Base-by-base conservation (phyloP, 2,888 invertebrate genomes). In the Apamea epomidion region DNA sequence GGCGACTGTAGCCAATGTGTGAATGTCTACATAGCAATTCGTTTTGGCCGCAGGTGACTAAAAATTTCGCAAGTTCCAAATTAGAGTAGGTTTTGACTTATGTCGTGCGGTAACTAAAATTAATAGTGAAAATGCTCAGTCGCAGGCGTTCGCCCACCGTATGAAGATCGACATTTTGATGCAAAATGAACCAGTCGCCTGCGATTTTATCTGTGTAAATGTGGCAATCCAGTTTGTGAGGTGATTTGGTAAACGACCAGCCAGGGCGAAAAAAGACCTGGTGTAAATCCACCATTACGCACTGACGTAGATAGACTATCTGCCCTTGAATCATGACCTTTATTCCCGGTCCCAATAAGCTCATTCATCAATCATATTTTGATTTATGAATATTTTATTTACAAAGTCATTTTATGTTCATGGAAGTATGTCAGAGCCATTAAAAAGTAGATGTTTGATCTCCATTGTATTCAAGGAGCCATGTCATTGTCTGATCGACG, bases 391-490 rank as follows among this genome's bases (percentile, higher is more conserved):
- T 78, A 80, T 76, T 87, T 82, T 83, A 83, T 84, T 82, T 85
- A 74, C 86, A 87, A 90, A 85, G 87, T 86, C 83, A 82, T 83
- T 89, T 91, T 84, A 90, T 90, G 89, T 87, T 91, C 89, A 88
- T 90, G 83, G 82, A 88, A 91, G 88, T 90, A 89, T 90, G 89
- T 90, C 90, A 84, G 87, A 82, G 75, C 87, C 87, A 90, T 91
- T 90, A 87, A 92, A 84, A 91, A 90, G 90, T 90, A 87, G 84
- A 89, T 88, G 88, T 82, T 76, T 84, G 82, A 81, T 76, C 81
- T 86, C 86, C 88, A 92, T 92, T 90, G 92, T 92, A 87, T 85
- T 84, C 91, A 90, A 87, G 90, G 87, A 87, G 87, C 67, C 87
- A 76, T 90, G 78, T 83, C 90, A 80, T 68, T 82, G 76, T 78